phyloP scores from a whole-genome alignment of 1,140 invertebrate genomes.

The Octopus sinensis region DNA sequence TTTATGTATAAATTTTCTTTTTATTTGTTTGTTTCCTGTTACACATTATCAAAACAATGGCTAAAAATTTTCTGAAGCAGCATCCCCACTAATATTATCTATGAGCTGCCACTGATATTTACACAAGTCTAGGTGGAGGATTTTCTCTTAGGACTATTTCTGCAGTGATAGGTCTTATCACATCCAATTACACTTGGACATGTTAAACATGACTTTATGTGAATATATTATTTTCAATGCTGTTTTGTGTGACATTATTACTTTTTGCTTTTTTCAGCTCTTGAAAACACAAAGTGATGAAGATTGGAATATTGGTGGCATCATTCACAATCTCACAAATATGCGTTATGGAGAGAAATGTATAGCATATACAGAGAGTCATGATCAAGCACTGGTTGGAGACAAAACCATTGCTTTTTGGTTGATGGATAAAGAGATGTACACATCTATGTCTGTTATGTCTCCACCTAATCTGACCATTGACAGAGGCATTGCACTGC shows the following conservation, averaged over 20 bases:
- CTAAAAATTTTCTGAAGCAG: too few species aligned
- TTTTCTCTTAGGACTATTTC: too few species aligned
- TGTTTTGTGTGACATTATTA: neutral
- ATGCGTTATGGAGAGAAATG: slow-evolving; percentile 92
- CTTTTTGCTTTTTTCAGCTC: slow-evolving; percentile 35
- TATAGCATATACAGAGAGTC: slow-evolving; percentile 95
- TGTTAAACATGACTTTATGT: too few species aligned
- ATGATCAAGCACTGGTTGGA: slow-evolving; percentile 96
- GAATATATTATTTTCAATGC: neutral
- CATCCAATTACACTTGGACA: too few species aligned
- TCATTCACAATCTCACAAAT: slow-evolving; percentile 93
- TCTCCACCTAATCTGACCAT: slow-evolving; percentile 70
- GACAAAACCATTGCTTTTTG: slow-evolving; percentile 99
- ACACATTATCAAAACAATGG: too few species aligned
- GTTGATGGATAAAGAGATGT: slow-evolving; percentile 99
- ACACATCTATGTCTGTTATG: slow-evolving; percentile 85
- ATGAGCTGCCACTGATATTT: too few species aligned
- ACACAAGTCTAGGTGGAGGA: too few species aligned
- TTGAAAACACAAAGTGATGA: slow-evolving; percentile 76
- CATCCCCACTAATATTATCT: too few species aligned
- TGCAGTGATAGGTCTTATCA: too few species aligned
- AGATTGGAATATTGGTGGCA: slow-evolving; percentile 89
- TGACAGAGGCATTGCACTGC: slow-evolving; percentile 88
- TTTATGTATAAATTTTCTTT: too few species aligned
- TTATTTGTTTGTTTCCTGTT: too few species aligned